Evolutionary conservation across 2,888 invertebrate species (phyloP).

Genomic region (Silvanus unidentatus): DNA sequence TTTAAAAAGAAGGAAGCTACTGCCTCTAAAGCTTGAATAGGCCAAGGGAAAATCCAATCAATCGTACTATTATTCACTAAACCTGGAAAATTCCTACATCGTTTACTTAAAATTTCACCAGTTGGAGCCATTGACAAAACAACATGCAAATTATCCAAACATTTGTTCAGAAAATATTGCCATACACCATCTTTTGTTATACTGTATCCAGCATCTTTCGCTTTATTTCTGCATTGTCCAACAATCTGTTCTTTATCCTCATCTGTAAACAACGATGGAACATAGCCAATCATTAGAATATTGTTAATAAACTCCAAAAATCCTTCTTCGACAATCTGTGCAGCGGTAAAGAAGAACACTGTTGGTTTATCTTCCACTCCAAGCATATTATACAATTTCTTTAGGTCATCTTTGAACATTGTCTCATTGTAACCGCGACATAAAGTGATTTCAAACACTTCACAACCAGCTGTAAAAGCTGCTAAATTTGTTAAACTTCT

Average conservation of each 20-base stretch:
- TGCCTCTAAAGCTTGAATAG: conserved; percentile 78
- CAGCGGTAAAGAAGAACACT: conserved; percentile 78
- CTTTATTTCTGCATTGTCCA: conserved; percentile 61
- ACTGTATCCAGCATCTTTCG: conserved; percentile 65
- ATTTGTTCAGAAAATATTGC: conserved; percentile 73
- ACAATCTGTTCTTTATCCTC: conserved; percentile 83
- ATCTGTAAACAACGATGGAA: conserved; percentile 79
- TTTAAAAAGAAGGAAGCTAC: conserved; percentile 80
- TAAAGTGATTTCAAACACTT: conserved; percentile 74
- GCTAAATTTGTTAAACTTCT: conserved; percentile 73
- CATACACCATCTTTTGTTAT: conserved; percentile 78
- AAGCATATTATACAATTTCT: conserved; percentile 66
- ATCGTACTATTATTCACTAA: conserved; percentile 88
- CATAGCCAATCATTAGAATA: conserved; percentile 79
- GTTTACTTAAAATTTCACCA: conserved; percentile 72
- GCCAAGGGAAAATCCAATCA: conserved; percentile 94
- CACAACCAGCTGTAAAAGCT: conserved; percentile 77
- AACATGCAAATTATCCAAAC: conserved; percentile 82
- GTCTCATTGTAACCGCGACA: conserved; percentile 81
- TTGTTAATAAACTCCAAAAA: conserved; percentile 89
- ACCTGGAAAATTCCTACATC: conserved; percentile 87
- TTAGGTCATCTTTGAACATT: conserved; percentile 81
- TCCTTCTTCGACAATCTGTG: conserved; percentile 75
- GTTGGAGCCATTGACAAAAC: conserved; percentile 87
- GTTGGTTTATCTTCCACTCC: conserved; percentile 74